A percentile compares a stretch with the other conserved stretches of the same genome.
Conservation (phyloP, 2,797 vertebrate species). For the Halcyon chelicuti region DNA sequence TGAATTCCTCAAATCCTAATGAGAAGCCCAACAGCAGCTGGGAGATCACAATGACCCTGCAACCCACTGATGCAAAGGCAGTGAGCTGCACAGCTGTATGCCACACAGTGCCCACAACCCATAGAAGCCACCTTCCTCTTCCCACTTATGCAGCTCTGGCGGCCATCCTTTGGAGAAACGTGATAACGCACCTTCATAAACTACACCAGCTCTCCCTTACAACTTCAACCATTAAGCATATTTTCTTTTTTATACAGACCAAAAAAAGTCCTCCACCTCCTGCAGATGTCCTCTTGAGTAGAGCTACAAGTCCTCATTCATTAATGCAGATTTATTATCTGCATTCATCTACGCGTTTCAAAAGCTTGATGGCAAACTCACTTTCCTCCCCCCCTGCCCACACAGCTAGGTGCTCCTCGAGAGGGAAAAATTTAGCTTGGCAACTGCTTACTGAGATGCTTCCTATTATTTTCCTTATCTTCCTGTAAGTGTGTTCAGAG, state of each 20-base stretch:
- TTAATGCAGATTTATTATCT: not conserved
- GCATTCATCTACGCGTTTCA: not conserved
- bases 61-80: not conserved
- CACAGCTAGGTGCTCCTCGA: not conserved
- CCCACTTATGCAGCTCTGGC: not conserved
- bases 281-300: not conserved
- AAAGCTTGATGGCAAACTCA: not conserved
- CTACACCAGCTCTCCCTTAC: not conserved
- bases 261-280: not conserved
- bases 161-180: not conserved
- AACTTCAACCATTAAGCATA: not conserved
- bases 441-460: conserved; percentile 29
- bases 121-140: not conserved
- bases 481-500: conserved; percentile 46
- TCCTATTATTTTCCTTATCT: conserved; percentile 58
- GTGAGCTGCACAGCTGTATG: not conserved
- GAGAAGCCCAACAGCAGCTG: not conserved
- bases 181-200: not conserved
- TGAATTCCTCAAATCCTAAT: not conserved
- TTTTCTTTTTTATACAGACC: not conserved
- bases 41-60: not conserved
- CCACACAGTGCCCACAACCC: not conserved
- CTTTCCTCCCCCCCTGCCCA: not conserved
- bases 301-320: not conserved
- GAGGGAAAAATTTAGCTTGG: not conserved